These are phyloP conservation scores for Drosophila pallidifrons DNA, from an alignment of 1,140 invertebrate genomes.

Conservation along the genomic window DNA sequence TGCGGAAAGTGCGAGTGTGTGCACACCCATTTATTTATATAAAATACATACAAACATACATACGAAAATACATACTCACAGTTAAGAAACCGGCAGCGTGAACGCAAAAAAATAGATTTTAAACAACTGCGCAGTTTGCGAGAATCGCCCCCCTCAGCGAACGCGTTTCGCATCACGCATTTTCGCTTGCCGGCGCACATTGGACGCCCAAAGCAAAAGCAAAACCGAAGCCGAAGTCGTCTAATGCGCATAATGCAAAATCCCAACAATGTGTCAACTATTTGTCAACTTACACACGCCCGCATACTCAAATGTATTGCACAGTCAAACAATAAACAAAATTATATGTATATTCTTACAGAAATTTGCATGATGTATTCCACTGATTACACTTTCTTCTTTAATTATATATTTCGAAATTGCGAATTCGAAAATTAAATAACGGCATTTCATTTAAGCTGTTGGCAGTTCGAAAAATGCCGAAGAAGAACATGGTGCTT, in stretches of 20 bases:
- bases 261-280: slow-evolving; percentile 19
- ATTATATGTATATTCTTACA: neutral
- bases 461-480: too few relatives aligned
- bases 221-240: slow-evolving; percentile 10
- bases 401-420: too few relatives aligned
- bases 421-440: too few relatives aligned
- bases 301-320: neutral
- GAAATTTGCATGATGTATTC: too few relatives aligned
- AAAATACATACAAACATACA: neutral
- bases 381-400: too few relatives aligned
- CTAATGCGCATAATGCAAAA: slow-evolving; percentile 33
- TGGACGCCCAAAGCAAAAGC: slow-evolving; percentile 3
- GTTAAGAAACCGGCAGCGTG: slow-evolving; percentile 18
- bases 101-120: slow-evolving; percentile 44
- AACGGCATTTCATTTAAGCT: too few relatives aligned
- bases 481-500: too few relatives aligned
- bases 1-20: neutral
- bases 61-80: neutral
- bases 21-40: slow-evolving; percentile 1
- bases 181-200: slow-evolving; percentile 32
- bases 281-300: neutral
- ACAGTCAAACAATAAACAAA: neutral
- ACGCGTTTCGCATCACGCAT: slow-evolving; percentile 18
- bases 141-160: slow-evolving; percentile 40
- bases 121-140: slow-evolving; percentile 47